These are phyloP conservation scores for Heliconius melpomene DNA, from an alignment of 1,140 invertebrate species.

Conservation along the genomic window DNA sequence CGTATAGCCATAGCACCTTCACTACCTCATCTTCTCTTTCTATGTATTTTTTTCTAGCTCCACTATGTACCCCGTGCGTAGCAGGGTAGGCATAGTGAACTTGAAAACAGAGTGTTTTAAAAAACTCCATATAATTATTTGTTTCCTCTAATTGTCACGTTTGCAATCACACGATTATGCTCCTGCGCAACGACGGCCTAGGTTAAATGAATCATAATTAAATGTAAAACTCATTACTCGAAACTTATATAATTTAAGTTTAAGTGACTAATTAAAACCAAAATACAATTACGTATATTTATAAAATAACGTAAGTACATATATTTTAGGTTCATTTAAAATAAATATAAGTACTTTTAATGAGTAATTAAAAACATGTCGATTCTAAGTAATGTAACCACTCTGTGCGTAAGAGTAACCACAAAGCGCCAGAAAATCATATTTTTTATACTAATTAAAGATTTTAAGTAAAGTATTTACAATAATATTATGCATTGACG, in stretches of 20 bases:
- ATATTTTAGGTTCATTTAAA: background rate
- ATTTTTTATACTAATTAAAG: background rate
- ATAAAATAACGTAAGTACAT: too few species aligned
- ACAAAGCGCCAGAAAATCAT: background rate
- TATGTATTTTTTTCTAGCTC: too few species aligned
- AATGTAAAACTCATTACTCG: background rate
- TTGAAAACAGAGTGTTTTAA: too few species aligned
- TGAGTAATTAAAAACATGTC: background rate
- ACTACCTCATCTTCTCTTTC: too few species aligned
- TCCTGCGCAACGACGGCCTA: too few species aligned
- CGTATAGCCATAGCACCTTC: too few species aligned
- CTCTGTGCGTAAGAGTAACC: slow-evolving; percentile 17
- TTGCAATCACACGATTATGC: too few species aligned
- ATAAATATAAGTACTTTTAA: background rate
- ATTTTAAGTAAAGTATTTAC: background rate
- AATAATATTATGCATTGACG: background rate
- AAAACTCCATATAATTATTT: background rate
- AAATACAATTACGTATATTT: background rate
- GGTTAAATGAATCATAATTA: background rate
- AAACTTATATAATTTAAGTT: background rate
- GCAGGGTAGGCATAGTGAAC: too few species aligned
- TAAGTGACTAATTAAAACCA: background rate
- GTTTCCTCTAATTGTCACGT: too few species aligned
- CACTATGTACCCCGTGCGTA: too few species aligned
- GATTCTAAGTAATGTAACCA: slow-evolving; percentile 12